Evolutionary conservation across 2,888 invertebrate genomes (phyloP), one percentile per base, ranked within the genome.

Genomic region (Deilephila porcellus): DNA sequence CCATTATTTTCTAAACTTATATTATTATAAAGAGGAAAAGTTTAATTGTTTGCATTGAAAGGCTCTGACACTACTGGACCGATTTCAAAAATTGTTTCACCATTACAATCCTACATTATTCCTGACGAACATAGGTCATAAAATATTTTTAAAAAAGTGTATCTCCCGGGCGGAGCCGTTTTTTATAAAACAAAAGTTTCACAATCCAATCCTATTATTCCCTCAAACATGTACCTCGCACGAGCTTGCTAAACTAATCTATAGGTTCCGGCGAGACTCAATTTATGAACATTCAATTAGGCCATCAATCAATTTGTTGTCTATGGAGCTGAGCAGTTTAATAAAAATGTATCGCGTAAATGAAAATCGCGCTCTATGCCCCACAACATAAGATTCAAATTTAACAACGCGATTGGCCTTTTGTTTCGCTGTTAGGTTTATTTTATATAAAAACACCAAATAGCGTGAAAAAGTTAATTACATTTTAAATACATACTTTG

Each of bases 261-360:
- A 32, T 62, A 56, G 73, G 71, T 71, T 20, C 71, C 71, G 32
- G 53, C 34, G 25, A 37, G 53, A 52, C 45, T 73, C 76, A 80
- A 76, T 80, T 76, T 76, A 76, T 75, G 70, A 67, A 74, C 74
- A 75, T 75, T 73, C 80, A 81, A 82, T 83, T 83, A 78, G 71
- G 63, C 71, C 76, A 80, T 82, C 80, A 80, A 81, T 82, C 83
- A 83, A 83, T 83, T 81, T 76, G 75, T 73, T 37, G 45, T 45
- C 64, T 56, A 52, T 67, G 34, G 32, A 67, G 56, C 53, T 52
- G 45, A 67, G 17, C 67, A 67, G 67, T 67, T 67, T 67, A 67
- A 67, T 67, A 67, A 67, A 67, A 67, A 67, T 14, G 5, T 37
- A 64, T 67, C 45, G 25, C 14, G 67, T n/a, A 56, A 56, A 56